A percentile compares a stretch with the other conserved stretches of the same genome.
Evolutionary conservation across 2,113 vertebrate species (phyloP).

Genomic region (Mesocricetus auratus): DNA sequence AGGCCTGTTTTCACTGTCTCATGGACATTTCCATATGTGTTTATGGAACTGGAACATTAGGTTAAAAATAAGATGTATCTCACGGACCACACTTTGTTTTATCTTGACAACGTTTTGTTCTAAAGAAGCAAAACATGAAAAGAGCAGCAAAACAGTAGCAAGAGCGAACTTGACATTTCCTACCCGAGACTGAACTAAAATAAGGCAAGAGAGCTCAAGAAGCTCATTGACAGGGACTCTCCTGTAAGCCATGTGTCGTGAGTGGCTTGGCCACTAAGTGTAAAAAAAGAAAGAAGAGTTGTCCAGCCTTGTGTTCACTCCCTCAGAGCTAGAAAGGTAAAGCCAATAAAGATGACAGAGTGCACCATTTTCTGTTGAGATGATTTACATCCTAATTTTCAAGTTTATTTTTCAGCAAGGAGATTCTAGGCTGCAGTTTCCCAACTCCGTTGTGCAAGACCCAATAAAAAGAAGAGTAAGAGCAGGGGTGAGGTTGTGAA

Average conservation of each 20-base stretch:
- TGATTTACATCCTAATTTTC: constrained; percentile 17
- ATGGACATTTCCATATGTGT: not conserved
- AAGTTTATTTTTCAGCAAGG: constrained; percentile 5
- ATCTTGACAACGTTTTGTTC: not conserved
- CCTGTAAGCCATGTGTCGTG: not conserved
- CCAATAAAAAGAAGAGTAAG: not conserved
- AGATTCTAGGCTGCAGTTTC: constrained; percentile 49
- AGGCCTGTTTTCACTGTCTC: not conserved
- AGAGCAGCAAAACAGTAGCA: not conserved
- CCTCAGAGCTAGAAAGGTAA: constrained; percentile 35
- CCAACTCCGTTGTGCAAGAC: constrained; percentile 40
- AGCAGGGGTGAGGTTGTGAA: not conserved
- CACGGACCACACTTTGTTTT: not conserved
- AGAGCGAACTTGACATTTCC: not conserved
- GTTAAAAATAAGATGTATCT: not conserved
- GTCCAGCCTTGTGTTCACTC: not conserved
- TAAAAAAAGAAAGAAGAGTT: not conserved
- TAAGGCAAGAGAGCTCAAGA: not conserved
- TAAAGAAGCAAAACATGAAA: constrained; percentile 3
- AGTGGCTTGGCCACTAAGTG: not conserved
- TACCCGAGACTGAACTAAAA: not conserved
- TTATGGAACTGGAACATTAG: constrained; percentile 14
- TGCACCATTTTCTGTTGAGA: not conserved
- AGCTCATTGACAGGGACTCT: not conserved
- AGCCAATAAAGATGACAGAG: constrained; percentile 60